phyloP scores from a whole-genome alignment of 2,888 invertebrate genomes.

The Antheraea assamensis region DNA sequence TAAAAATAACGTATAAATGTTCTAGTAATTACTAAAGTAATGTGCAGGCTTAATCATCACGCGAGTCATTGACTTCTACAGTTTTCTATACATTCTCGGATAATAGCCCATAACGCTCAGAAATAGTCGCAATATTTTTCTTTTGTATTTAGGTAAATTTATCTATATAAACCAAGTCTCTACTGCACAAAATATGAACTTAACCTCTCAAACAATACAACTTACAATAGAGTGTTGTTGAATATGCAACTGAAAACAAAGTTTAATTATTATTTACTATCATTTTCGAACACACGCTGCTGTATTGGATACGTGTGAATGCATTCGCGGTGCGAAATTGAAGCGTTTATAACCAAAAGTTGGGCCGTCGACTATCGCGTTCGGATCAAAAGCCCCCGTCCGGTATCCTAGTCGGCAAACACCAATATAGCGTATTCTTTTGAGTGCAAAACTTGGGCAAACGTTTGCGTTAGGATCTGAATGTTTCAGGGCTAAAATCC shows the following conservation, averaged over 20 bases:
- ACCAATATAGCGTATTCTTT: constrained; percentile 64
- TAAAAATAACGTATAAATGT: too few relatives aligned
- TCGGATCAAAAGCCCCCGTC: constrained; percentile 7
- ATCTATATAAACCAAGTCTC: not conserved
- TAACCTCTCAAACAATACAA: not conserved
- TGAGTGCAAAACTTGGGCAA: constrained; percentile 63
- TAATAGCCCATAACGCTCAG: too few relatives aligned
- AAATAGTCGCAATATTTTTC: too few relatives aligned
- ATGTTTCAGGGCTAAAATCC: constrained; percentile 65
- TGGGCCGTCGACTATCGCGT: constrained; percentile 4
- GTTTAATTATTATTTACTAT: not conserved
- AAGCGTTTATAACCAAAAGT: constrained; percentile 1
- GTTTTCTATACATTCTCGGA: too few relatives aligned
- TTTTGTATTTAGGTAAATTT: too few relatives aligned
- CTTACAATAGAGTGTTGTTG: not conserved
- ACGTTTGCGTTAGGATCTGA: constrained; percentile 68
- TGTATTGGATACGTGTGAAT: not conserved
- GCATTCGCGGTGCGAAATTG: constrained; percentile 1
- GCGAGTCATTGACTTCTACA: too few relatives aligned
- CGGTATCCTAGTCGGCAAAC: constrained; percentile 37
- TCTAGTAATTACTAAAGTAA: too few relatives aligned
- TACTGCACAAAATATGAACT: not conserved
- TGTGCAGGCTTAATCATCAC: too few relatives aligned
- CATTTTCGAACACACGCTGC: not conserved
- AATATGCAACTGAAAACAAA: not conserved